Evolutionary conservation across 2,797 vertebrate genomes (phyloP).

Genomic region (Gouania willdenowi): DNA sequence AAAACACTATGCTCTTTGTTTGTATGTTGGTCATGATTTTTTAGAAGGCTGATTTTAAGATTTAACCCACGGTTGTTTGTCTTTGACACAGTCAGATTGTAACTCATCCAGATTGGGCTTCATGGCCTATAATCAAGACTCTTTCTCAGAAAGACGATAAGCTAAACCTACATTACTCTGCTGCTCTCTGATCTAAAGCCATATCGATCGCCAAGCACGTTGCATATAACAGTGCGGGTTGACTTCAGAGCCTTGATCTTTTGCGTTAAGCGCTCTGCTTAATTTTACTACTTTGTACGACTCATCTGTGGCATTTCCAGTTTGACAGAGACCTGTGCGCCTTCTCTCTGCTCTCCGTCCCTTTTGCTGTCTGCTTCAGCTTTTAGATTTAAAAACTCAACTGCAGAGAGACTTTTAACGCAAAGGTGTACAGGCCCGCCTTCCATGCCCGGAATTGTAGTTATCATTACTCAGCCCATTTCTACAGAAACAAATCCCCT

Average conservation of each 20-base stretch:
- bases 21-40: no score
- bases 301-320: constrained; percentile 32
- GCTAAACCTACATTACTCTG: constrained; percentile 50
- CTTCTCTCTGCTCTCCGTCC: constrained; percentile 50
- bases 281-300: constrained; percentile 35
- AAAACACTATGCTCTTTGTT: constrained; percentile 46
- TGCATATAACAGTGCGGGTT: constrained; percentile 14
- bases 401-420: constrained; percentile 24
- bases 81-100: constrained; percentile 26
- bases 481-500: constrained; percentile 20
- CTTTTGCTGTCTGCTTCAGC: constrained; percentile 48
- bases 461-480: constrained; percentile 6
- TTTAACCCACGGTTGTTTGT: no score
- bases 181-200: constrained; percentile 72
- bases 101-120: no score
- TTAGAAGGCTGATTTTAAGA: no score
- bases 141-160: constrained; percentile 43
- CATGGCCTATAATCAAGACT: no score
- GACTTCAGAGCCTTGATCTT: constrained; percentile 43
- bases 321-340: constrained; percentile 31
- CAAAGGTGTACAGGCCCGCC: constrained; percentile 30
- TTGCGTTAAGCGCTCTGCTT: constrained; percentile 33
- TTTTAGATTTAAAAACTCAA: constrained; percentile 43
- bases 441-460: constrained; percentile 34
- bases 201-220: constrained; percentile 60